phyloP scores from a whole-genome alignment of 2,113 vertebrate species.

The Micronycteris hirsuta region DNA sequence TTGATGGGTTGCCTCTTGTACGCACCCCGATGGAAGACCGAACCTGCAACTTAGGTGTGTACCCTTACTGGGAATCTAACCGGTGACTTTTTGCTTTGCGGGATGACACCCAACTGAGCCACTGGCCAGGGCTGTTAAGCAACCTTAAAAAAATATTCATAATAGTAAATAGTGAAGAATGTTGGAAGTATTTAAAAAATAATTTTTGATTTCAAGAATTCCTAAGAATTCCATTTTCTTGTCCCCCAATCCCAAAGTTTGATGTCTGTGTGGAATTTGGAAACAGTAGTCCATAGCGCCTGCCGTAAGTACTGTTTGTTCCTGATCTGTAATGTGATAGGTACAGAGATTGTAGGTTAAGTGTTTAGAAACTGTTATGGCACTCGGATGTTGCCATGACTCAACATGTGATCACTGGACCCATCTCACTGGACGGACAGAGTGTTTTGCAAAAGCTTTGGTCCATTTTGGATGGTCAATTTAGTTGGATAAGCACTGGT shows the following conservation, averaged over 20 bases:
- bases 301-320: background rate
- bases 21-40: too few relatives aligned
- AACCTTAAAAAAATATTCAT: background rate
- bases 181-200: background rate
- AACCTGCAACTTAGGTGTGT: too few relatives aligned
- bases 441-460: background rate
- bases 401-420: background rate
- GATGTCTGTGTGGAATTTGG: background rate
- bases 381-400: background rate
- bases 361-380: background rate
- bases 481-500: background rate
- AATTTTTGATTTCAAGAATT: conserved; percentile 7
- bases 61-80: too few relatives aligned
- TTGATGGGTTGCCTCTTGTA: too few relatives aligned
- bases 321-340: background rate
- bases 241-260: background rate
- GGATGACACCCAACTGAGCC: too few relatives aligned
- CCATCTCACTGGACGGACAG: background rate
- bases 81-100: too few relatives aligned
- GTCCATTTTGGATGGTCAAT: background rate
- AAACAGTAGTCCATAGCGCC: background rate
- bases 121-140: background rate
- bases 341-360: background rate
- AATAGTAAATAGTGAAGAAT: background rate
- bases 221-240: background rate